Evolutionary conservation across 2,113 vertebrate species (phyloP).

Genomic region (Scartelaos histophorus): DNA sequence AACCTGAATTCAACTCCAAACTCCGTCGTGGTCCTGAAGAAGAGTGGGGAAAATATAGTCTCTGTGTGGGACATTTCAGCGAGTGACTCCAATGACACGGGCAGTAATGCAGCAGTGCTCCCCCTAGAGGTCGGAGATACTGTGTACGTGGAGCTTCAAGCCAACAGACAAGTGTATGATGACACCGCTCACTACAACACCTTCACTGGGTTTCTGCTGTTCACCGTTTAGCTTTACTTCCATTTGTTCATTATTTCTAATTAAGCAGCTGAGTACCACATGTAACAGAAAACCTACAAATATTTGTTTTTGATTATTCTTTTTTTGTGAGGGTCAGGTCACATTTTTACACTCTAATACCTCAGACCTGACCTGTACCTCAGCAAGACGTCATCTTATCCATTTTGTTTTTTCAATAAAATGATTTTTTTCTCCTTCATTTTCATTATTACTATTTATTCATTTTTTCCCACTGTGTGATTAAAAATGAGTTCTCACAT

Average conservation of each 20-base stretch:
- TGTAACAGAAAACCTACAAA: too few species aligned
- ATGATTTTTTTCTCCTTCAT: too few species aligned
- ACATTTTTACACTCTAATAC: too few species aligned
- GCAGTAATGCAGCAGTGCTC: conserved; percentile 58
- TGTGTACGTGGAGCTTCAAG: conserved; percentile 43
- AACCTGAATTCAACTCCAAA: conserved; percentile 25
- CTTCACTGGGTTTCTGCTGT: conserved; percentile 63
- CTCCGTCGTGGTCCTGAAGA: conserved; percentile 52
- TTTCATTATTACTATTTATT: too few species aligned
- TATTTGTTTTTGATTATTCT: too few species aligned
- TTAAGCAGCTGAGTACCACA: too few species aligned
- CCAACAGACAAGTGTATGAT: conserved; percentile 37
- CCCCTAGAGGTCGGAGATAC: conserved; percentile 51
- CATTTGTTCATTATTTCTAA: not conserved
- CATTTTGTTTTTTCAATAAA: too few species aligned
- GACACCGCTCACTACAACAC: conserved; percentile 42
- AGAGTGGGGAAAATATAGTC: conserved; percentile 28
- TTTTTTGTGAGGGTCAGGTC: too few species aligned
- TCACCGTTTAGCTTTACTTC: conserved; percentile 11
- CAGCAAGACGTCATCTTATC: too few species aligned
- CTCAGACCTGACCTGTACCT: too few species aligned
- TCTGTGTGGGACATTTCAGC: conserved; percentile 42
- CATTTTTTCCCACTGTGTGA: too few species aligned
- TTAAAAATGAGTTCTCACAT: too few species aligned
- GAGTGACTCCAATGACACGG: conserved; percentile 25